Base-by-base conservation (phyloP, 2,113 vertebrate species). In the Cromileptes altivelis region DNA sequence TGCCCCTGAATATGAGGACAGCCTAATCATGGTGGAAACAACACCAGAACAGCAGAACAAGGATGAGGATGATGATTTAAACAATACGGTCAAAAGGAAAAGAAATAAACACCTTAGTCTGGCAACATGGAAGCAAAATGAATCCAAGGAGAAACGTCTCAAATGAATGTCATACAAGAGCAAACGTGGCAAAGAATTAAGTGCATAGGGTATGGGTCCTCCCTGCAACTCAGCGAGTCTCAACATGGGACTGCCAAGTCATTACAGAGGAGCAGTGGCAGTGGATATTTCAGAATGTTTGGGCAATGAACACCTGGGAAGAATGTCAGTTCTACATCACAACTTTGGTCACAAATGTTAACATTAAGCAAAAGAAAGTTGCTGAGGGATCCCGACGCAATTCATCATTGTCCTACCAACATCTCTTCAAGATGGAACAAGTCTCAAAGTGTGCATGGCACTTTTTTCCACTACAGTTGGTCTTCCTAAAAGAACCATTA, bases 1-100 rank as follows among this genome's bases (percentile, higher is more conserved):
- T 78, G 23, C 23, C 52, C 33, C 62, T 80, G 69, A 80, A 80
- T 18, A 56, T 56, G 50, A 74, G 50, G 23, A 80, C 33, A 70
- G 42, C 64, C 40, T 67, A 23, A 30, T 9, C 17, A 47, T 47
- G 18, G 21, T 52, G 33, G 63, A 37, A 58, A 67, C 52, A 58
- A 78, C 76, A 72, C 9, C 9, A 72, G 68, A 79, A 63, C 30
- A 71, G 67, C 30, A 30, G 30, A 30, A 30, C 30, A 18, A 80
- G 17, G 7, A 60, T 56, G 50, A 52, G 18, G 49, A 55, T 30
- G 17, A 55, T 62, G 77, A 71, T 69, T 37, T 55, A 17, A 55
- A 64, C 23, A 72, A 71, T n/a, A 10, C 1, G 9, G 27, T 9
- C 11, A n/a, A 64, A 72, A 73, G 0, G 17, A 63, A 73, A 30